Conservation (phyloP, 2,113 vertebrate species). For the Asarcornis scutulata region DNA sequence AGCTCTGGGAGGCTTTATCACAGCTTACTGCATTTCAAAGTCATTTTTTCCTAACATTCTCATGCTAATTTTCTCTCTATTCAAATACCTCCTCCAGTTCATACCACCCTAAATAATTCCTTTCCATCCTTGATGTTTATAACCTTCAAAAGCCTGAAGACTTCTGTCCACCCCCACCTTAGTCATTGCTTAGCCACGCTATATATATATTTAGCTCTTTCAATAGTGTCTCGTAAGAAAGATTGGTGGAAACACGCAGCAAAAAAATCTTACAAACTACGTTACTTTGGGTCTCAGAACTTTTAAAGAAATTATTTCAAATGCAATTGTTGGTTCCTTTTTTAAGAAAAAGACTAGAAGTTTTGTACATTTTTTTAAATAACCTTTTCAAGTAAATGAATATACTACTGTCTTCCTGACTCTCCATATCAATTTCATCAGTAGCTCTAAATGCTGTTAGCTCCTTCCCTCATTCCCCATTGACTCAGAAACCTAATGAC, state of each 20-base stretch:
- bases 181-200: not conserved
- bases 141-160: conserved; percentile 24
- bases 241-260: conserved; percentile 10
- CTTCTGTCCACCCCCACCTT: not conserved
- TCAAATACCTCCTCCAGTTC: conserved; percentile 6
- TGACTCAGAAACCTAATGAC: not conserved
- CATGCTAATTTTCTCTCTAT: not conserved
- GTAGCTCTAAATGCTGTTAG: not conserved
- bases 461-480: not conserved
- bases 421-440: not conserved
- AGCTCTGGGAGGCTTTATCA: not conserved
- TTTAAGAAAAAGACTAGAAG: not conserved
- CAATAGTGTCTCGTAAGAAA: not conserved
- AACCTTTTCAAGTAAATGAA: not conserved
- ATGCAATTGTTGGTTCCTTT: not conserved
- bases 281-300: not conserved
- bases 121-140: conserved; percentile 24
- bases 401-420: not conserved
- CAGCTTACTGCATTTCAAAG: not conserved
- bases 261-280: conserved; percentile 1
- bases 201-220: not conserved
- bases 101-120: conserved; percentile 1
- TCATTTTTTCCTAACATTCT: not conserved
- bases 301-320: not conserved
- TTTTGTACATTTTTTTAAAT: not conserved